These are phyloP conservation scores for Drosophila navojoa DNA, from an alignment of 1,140 invertebrate genomes.

Conservation along the genomic window DNA sequence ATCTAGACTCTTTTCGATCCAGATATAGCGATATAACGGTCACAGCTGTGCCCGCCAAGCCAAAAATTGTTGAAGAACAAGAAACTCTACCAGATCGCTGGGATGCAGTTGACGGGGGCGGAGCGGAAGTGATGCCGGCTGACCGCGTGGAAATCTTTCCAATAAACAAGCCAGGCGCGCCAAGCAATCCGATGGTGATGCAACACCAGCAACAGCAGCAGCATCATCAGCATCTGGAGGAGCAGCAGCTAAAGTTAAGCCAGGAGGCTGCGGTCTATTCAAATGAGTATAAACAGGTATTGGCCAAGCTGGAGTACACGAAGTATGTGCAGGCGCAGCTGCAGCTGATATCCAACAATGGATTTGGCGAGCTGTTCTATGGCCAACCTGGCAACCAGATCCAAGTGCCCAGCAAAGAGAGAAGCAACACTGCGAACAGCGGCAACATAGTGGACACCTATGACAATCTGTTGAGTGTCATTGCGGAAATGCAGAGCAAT, in stretches of 20 bases:
- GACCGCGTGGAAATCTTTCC: conserved; percentile 58
- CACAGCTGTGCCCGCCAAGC: conserved; percentile 45
- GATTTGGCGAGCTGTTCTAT: conserved; percentile 2
- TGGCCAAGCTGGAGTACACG: conserved; percentile 69
- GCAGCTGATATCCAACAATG: conserved; percentile 46
- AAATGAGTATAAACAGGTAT: conserved; percentile 60
- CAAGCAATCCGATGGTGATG: background rate
- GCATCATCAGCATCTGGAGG: conserved; percentile 35
- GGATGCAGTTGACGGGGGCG: background rate
- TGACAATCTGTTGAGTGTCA: conserved; percentile 40
- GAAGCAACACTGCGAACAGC: background rate
- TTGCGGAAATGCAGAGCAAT: conserved; percentile 42
- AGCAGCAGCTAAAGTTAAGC: conserved; percentile 21
- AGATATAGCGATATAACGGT: conserved; percentile 70
- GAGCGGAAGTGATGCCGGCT: background rate
- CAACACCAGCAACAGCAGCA: conserved; percentile 7
- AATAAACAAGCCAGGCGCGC: background rate
- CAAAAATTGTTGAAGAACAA: background rate
- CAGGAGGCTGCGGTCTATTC: conserved; percentile 44
- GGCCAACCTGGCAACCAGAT: background rate
- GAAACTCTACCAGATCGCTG: background rate
- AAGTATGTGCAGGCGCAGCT: conserved; percentile 61
- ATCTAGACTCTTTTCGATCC: conserved; percentile 65
- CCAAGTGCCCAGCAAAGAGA: background rate
- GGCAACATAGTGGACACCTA: conserved; percentile 39